Evolutionary conservation across 2,797 vertebrate species (phyloP).

Genomic region (Gallirallus australis): DNA sequence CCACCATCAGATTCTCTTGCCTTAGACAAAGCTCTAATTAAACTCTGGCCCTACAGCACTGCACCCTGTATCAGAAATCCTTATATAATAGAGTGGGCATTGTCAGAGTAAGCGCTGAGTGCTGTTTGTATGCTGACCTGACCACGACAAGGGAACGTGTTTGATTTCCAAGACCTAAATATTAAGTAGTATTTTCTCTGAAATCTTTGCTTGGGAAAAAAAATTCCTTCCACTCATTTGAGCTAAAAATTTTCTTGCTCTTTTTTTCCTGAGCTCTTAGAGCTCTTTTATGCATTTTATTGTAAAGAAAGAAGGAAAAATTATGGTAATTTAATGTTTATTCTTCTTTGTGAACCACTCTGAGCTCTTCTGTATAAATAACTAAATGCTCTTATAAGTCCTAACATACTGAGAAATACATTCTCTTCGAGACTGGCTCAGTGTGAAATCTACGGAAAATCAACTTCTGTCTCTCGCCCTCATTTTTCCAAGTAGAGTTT

Average conservation of each 20-base stretch:
- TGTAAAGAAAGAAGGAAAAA: constrained; percentile 62
- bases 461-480: constrained; percentile 18
- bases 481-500: not conserved
- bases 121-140: not conserved
- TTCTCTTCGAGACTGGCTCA: constrained; percentile 6
- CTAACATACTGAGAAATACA: constrained; percentile 54
- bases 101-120: not conserved
- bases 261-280: constrained; percentile 21
- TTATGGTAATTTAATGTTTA: constrained; percentile 68
- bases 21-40: not conserved
- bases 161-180: constrained; percentile 14
- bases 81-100: not conserved
- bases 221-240: not conserved
- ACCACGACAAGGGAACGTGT: not conserved
- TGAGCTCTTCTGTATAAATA: constrained; percentile 66
- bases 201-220: constrained; percentile 5
- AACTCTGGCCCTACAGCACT: not conserved
- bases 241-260: not conserved
- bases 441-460: constrained; percentile 49
- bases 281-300: not conserved
- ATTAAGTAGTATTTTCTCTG: constrained; percentile 25
- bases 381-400: constrained; percentile 66
- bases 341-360: constrained; percentile 55
- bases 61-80: not conserved
- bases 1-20: not conserved